Evolutionary conservation across 2,888 invertebrate species (phyloP).

Genomic region (Oxycera nigricornis): DNA sequence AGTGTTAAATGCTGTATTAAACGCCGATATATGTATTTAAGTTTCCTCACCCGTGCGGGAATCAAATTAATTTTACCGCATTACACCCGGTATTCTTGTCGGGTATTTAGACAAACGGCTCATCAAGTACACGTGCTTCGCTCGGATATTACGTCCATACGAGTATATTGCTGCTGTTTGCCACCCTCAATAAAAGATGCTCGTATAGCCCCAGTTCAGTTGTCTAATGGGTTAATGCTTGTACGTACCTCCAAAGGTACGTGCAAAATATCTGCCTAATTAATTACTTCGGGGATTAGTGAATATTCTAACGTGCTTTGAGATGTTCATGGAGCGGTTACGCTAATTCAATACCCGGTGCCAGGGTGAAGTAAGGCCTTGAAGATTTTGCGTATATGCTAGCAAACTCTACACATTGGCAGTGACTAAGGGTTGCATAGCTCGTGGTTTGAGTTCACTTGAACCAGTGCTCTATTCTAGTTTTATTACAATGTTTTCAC

Average conservation of each 20-base stretch:
- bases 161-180: neutral
- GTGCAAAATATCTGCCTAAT: neutral
- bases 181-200: neutral
- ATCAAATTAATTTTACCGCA: neutral
- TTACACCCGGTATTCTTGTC: neutral
- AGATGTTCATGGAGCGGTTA: neutral
- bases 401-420: no score
- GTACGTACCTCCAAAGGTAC: neutral
- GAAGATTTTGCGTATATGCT: no score
- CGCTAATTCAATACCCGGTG: neutral
- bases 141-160: neutral
- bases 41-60: neutral
- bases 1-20: slow-evolving; percentile 6
- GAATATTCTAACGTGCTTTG: neutral
- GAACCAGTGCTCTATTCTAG: no score
- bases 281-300: neutral
- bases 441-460: no score
- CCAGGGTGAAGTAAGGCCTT: no score
- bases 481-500: no score
- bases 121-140: neutral
- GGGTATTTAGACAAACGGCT: neutral
- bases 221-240: neutral
- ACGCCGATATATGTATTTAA: neutral
- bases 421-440: no score
- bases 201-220: neutral